Percentiles rank a stretch among this genome's conserved stretches.
phyloP scores from a whole-genome alignment of 2,888 invertebrate genomes.

The Nomada hirtipes region DNA sequence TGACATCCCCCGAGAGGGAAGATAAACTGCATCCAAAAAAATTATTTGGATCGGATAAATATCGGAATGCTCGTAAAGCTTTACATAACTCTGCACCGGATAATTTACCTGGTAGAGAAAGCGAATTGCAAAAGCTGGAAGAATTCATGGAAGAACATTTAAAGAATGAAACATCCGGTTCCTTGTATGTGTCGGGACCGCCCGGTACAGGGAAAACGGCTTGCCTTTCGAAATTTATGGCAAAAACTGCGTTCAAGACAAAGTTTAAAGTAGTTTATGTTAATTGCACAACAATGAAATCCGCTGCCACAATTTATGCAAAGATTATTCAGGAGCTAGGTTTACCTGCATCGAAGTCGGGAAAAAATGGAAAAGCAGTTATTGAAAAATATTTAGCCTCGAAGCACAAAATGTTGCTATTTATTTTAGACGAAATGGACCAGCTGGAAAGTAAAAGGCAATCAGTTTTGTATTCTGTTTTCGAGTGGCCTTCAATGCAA shows the following conservation, averaged over 20 bases:
- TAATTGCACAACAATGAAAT: constrained; percentile 95
- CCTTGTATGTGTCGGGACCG: constrained; percentile 97
- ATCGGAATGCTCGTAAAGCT: constrained; percentile 84
- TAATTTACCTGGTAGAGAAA: constrained; percentile 91
- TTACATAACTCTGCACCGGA: constrained; percentile 85
- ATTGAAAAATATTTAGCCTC: constrained; percentile 89
- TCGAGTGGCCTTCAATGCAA: constrained; percentile 94
- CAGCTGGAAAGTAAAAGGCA: constrained; percentile 94
- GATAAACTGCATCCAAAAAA: constrained; percentile 72
- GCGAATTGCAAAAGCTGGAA: constrained; percentile 89
- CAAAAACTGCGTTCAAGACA: constrained; percentile 87
- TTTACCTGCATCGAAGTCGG: constrained; percentile 86
- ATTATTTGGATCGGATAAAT: constrained; percentile 75
- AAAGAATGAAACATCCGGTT: constrained; percentile 88
- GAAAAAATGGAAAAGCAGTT: constrained; percentile 88
- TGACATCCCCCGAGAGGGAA: constrained; percentile 51
- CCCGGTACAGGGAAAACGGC: constrained; percentile 99
- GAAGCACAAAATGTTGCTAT: constrained; percentile 90
- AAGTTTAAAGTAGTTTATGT: constrained; percentile 89
- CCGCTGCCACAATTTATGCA: constrained; percentile 92
- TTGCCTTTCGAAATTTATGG: constrained; percentile 90
- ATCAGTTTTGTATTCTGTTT: constrained; percentile 95
- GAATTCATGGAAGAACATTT: constrained; percentile 89
- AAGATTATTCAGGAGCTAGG: constrained; percentile 91
- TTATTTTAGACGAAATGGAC: constrained; percentile 98